Evolutionary conservation across 2,113 vertebrate species (phyloP), one percentile per base, ranked within the genome.

Genomic region (Pithys albifrons): DNA sequence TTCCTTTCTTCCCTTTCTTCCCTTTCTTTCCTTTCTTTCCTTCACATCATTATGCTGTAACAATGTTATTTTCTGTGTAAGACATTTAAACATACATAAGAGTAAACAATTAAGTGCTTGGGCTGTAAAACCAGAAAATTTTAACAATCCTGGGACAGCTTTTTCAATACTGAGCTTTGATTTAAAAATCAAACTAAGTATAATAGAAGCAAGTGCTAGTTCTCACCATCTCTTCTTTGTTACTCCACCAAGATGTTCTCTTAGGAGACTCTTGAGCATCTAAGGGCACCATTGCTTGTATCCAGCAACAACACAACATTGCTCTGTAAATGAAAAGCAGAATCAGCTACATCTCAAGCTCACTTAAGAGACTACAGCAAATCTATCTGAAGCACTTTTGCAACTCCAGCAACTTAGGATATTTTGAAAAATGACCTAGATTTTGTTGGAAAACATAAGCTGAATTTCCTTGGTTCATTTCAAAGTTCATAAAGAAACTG

Each of bases 261-360:
- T 95, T 98, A 15, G 96, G 46, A 19, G 98, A 74, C 24, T 95
- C 96, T 8, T 98, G 97, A 41, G 66, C 83, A 74, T 98, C 98
- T 9, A 88, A 99, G 97, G 37, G 98, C 96, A 8, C 98, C 98
- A 0, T 90, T 98, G 7, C 82, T 96, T 81, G 98, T 96, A 95
- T 99, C 99, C 95, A 99, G 31, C 78, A 99, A 97, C 39, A 99
- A 96, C 82, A 99, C 97, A 7, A 98, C 97, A 91, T 99, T 99
- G 91, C 98, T 99, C 99, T 99, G 96, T 25, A 81, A 96, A 89
- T 31, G 85, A 86, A 96, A 95, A 92, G 46, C 75, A 95, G 19
- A 95, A 22, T 7, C 2, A 2, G 19, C 27, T 54, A 61, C 12
- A 29, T 31, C 46, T 59, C 58, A 57, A 76, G 28, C 4, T 37